Percentiles rank a stretch among this genome's conserved stretches.
Evolutionary conservation across 1,140 invertebrate species (phyloP).

Genomic region (Harpegnathos saltator): DNA sequence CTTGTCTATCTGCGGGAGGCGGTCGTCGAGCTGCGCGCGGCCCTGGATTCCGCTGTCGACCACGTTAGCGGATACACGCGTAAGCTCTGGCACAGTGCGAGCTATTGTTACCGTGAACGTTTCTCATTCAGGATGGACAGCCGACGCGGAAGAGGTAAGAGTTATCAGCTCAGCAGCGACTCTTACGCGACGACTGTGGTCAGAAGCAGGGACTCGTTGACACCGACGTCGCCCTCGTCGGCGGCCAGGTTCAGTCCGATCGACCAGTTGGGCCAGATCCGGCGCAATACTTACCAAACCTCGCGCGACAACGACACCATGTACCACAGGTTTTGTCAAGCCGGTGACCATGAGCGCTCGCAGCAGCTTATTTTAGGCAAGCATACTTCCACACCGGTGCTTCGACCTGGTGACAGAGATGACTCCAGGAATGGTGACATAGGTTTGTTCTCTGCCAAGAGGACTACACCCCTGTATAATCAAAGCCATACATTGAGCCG

Average conservation of each 20-base stretch:
- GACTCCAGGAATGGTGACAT: conserved; percentile 69
- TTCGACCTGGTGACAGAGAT: conserved; percentile 50
- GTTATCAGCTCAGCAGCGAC: conserved; percentile 78
- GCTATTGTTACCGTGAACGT: conserved; percentile 54
- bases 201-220: conserved; percentile 34
- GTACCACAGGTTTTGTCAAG: conserved; percentile 9
- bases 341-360: neutral
- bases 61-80: conserved; percentile 36
- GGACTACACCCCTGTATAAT: conserved; percentile 31
- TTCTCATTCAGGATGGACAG: conserved; percentile 69
- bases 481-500: conserved; percentile 60
- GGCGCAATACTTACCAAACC: neutral
- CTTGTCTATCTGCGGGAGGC: conserved; percentile 69
- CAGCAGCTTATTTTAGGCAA: conserved; percentile 30
- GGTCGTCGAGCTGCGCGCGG: conserved; percentile 60
- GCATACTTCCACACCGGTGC: conserved; percentile 78
- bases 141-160: conserved; percentile 52
- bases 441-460: neutral
- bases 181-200: conserved; percentile 2
- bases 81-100: conserved; percentile 33
- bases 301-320: neutral
- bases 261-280: conserved; percentile 73
- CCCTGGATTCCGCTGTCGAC: conserved; percentile 4
- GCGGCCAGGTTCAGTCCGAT: conserved; percentile 61
- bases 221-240: neutral